A percentile compares a stretch with the other conserved stretches of the same genome.
phyloP scores from a whole-genome alignment of 2,113 vertebrate species.

The Scomber scombrus region DNA sequence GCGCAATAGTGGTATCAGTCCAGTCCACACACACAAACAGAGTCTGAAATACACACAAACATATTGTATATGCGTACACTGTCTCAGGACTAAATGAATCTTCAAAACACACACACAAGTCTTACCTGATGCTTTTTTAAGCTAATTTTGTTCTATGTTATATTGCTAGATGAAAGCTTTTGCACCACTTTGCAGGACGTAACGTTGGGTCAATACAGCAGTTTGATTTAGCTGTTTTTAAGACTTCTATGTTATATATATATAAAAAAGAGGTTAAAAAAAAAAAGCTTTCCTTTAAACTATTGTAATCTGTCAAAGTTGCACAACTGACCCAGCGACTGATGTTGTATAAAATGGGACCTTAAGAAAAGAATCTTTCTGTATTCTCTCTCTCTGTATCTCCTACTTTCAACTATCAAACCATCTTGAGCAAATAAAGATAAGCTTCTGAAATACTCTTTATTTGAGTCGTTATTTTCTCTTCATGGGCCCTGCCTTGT shows the following conservation, averaged over 20 bases:
- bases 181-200: constrained; percentile 66
- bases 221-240: constrained; percentile 65
- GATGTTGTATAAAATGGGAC: constrained; percentile 54
- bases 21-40: constrained; percentile 28
- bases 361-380: constrained; percentile 60
- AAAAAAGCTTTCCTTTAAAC: constrained; percentile 62
- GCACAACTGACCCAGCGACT: constrained; percentile 67
- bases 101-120: constrained; percentile 28
- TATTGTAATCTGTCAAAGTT: constrained; percentile 57
- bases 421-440: constrained; percentile 84
- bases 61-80: constrained; percentile 51
- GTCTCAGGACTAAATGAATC: constrained; percentile 77
- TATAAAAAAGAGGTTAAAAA: constrained; percentile 31
- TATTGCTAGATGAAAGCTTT: constrained; percentile 52
- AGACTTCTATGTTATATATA: constrained; percentile 50
- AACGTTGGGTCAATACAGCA: constrained; percentile 32
- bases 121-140: constrained; percentile 55
- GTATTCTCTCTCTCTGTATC: constrained; percentile 66
- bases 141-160: constrained; percentile 48
- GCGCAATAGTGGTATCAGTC: constrained; percentile 66
- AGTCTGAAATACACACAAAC: constrained; percentile 53
- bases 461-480: constrained; percentile 52
- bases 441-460: constrained; percentile 73
- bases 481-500: constrained; percentile 21
- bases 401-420: constrained; percentile 73